phyloP scores from a whole-genome alignment of 1,140 invertebrate species.

The Ylistrum balloti region DNA sequence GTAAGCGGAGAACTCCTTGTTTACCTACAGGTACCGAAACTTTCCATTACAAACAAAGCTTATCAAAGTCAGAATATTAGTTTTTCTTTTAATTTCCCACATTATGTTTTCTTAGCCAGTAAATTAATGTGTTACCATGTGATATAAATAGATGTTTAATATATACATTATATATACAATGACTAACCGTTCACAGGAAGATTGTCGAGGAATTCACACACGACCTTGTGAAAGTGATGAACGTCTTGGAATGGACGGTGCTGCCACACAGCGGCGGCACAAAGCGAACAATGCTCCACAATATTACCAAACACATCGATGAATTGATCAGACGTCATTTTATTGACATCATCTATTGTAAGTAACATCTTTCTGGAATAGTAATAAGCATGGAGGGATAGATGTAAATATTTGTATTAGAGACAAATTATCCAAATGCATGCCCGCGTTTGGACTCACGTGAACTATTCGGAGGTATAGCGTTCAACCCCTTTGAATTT shows the following conservation, averaged over 20 bases:
- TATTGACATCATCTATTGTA: constrained; percentile 47
- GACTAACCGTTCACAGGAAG: constrained; percentile 82
- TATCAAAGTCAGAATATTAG: no score
- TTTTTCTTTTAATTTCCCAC: no score
- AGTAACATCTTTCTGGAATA: neutral
- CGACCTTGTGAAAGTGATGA: constrained; percentile 83
- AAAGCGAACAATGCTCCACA: constrained; percentile 86
- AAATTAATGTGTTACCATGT: no score
- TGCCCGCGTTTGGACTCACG: no score
- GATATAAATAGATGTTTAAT: no score
- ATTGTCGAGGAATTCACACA: constrained; percentile 85
- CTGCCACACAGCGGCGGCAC: constrained; percentile 83
- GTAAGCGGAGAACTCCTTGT: constrained; percentile 64
- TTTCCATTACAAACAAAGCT: neutral
- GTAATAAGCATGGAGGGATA: no score
- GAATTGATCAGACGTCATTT: constrained; percentile 80
- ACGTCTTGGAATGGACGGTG: constrained; percentile 84
- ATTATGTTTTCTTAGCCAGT: no score
- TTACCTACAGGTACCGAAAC: constrained; percentile 55
- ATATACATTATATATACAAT: neutral
- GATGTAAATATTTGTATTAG: no score
- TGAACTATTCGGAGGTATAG: no score
- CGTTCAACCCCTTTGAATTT: no score
- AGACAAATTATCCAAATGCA: no score
- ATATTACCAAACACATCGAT: constrained; percentile 86